Base-by-base conservation (phyloP, 2,113 vertebrate genomes). In the Ophiodon elongatus region DNA sequence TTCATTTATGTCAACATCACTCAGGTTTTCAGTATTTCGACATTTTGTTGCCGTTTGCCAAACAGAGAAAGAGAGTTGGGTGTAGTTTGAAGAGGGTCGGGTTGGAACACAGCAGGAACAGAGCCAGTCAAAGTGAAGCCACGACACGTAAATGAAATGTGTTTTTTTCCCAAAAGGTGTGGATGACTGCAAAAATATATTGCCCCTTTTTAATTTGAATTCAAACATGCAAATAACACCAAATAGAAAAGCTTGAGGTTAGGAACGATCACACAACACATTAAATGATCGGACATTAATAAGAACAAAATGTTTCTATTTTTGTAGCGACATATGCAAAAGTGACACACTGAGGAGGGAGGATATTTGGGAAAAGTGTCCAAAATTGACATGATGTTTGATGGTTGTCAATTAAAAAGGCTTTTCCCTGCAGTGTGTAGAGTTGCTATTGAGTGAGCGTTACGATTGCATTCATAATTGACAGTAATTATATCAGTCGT, bases 31-130 rank as follows among this genome's bases (percentile, higher is more conserved):
- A 70, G 85, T 60, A 70, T 89, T 88, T 80, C 43, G 19, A 77
- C 73, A 74, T 88, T 86, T 87, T 86, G 86, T 89, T 89, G 84
- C 82, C 84, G 78, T 88, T 92, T 91, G 85, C 64, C 86, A 85
- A 89, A 87, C 89, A 85, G 69, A 75, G 78, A 29, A 59, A 70
- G 47, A 59, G 72, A 84, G 73, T 25, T 25, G 25, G 43, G 62
- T 35, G 64, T 23, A 71, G 79, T 82, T 75, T 84, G 73, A 85
- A 78, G 60, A 75, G 23, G 56, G 65, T 43, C 25, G 29, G 62
- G 47, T 47, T 74, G 73, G 62, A 76, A 72, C 27, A 33, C 35
- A 33, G 62, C 73, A 62, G 41, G 78, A 85, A 85, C 35, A 10
- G 31, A 47, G 25, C 60, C 25, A 73, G 64, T 72, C 74, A 66